Evolutionary conservation across 2,797 vertebrate species (phyloP).

Genomic region (Dryobates pubescens): DNA sequence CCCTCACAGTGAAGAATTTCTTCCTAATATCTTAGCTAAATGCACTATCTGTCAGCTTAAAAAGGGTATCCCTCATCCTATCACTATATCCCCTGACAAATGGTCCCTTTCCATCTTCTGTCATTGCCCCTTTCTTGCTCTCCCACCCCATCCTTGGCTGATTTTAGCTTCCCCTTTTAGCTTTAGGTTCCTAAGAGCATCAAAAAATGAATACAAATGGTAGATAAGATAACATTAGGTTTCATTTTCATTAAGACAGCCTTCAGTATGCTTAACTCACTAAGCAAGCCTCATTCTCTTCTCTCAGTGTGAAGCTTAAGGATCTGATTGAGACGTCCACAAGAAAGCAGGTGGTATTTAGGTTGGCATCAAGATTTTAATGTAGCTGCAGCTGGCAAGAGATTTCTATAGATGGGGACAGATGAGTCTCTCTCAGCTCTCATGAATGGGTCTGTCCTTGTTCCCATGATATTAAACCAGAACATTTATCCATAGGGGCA

Average conservation of each 20-base stretch:
- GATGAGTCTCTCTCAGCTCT: too few relatives aligned
- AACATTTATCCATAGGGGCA: background rate
- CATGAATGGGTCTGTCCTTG: too few relatives aligned
- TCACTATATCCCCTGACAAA: background rate
- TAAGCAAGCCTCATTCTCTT: background rate
- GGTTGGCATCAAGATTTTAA: background rate
- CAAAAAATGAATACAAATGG: background rate
- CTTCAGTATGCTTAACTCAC: background rate
- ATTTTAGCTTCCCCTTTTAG: background rate
- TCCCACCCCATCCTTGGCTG: background rate
- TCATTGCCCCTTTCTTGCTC: background rate
- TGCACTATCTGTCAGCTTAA: background rate
- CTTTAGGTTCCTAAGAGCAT: background rate
- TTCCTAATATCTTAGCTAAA: background rate
- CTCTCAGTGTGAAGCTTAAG: background rate
- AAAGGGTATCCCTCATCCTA: background rate
- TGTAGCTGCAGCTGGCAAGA: background rate
- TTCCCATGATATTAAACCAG: background rate
- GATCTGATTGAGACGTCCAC: rapidly evolving
- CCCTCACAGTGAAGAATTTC: background rate
- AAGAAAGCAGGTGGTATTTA: background rate
- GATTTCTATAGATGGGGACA: background rate
- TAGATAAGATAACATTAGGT: background rate
- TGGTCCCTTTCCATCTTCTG: background rate
- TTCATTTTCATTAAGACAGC: background rate